These are phyloP conservation scores for Metopolophium dirhodum DNA, from an alignment of 1,140 invertebrate genomes.

Conservation along the genomic window DNA sequence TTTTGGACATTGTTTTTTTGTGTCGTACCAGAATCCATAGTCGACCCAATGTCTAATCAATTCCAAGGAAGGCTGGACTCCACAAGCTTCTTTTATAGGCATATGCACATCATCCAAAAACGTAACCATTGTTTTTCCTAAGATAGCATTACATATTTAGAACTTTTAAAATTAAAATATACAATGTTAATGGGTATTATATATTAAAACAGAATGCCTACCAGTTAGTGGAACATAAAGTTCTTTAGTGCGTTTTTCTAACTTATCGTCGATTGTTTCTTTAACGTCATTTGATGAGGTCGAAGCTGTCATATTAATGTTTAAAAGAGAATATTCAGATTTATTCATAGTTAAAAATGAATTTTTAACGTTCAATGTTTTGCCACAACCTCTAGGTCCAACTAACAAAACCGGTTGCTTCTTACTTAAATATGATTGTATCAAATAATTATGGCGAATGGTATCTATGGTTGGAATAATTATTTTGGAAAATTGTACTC, in stretches of 20 bases:
- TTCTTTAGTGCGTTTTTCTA: conserved; percentile 78
- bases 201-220: background rate
- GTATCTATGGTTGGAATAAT: conserved; percentile 90
- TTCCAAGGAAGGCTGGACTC: conserved; percentile 91
- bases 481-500: conserved; percentile 13
- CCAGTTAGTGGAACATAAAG: conserved; percentile 71
- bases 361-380: conserved; percentile 83
- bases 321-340: conserved; percentile 82
- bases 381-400: conserved; percentile 93
- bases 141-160: background rate
- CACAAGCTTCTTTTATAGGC: conserved; percentile 83
- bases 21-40: conserved; percentile 92
- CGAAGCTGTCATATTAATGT: conserved; percentile 89
- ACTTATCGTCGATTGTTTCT: conserved; percentile 75
- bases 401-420: conserved; percentile 80
- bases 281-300: conserved; percentile 85
- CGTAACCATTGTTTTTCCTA: conserved; percentile 77
- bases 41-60: conserved; percentile 91
- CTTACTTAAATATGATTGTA: conserved; percentile 70
- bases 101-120: conserved; percentile 82
- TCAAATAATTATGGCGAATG: conserved; percentile 77
- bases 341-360: conserved; percentile 78
- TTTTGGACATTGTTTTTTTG: conserved; percentile 65
- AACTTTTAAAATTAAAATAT: background rate
- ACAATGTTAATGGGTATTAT: background rate